These are phyloP conservation scores for Dendroctonus ponderosae DNA, from an alignment of 1,140 invertebrate genomes.

Conservation along the genomic window DNA sequence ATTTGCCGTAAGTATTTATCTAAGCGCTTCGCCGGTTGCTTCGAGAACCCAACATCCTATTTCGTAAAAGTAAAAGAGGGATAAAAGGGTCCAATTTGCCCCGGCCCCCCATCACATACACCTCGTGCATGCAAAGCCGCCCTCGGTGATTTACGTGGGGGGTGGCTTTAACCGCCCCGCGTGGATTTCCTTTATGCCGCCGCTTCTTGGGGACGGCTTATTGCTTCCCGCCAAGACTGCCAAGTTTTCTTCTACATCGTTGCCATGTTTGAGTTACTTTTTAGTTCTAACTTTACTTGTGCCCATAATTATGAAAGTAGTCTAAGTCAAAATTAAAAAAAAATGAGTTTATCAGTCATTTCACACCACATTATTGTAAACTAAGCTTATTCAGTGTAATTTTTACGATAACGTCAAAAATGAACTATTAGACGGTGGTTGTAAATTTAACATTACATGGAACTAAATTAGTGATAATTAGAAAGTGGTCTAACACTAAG, in stretches of 20 bases:
- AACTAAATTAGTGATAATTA: too few species aligned
- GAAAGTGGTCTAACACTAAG: too few species aligned
- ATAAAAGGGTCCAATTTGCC: conserved; percentile 29
- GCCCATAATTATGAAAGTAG: too few species aligned
- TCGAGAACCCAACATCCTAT: conserved; percentile 15
- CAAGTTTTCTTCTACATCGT: conserved; percentile 16
- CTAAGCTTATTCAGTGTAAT: too few species aligned
- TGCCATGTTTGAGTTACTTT: conserved; percentile 2
- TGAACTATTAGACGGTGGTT: too few species aligned
- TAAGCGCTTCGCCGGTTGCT: conserved; percentile 9
- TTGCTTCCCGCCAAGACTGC: conserved; percentile 25
- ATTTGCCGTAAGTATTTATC: conserved; percentile 24
- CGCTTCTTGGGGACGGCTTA: conserved; percentile 28
- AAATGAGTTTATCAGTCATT: too few species aligned
- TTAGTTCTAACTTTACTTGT: too few species aligned
- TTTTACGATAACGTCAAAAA: too few species aligned
- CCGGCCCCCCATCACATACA: conserved; percentile 17
- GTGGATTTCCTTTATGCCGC: conserved; percentile 31
- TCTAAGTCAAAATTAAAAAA: too few species aligned
- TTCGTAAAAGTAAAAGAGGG: conserved; percentile 25
- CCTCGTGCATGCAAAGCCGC: conserved; percentile 30
- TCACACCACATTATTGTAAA: too few species aligned
- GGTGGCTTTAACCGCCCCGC: conserved; percentile 26
- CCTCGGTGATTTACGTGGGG: conserved; percentile 31
- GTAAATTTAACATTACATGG: too few species aligned